phyloP scores from a whole-genome alignment of 2,888 invertebrate genomes.

The Ditylenchus weischeri region DNA sequence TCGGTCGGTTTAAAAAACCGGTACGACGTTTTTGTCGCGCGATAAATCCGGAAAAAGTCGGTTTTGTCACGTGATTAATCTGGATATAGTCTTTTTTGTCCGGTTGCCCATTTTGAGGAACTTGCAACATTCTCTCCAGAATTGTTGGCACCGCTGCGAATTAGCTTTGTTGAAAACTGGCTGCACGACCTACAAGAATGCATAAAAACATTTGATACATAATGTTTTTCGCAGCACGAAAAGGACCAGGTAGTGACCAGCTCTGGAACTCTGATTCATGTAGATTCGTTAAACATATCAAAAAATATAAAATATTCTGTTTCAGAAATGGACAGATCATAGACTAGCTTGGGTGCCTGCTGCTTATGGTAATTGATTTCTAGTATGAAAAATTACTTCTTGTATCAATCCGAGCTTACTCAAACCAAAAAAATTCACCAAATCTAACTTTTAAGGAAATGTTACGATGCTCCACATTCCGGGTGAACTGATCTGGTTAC shows the following conservation, averaged over 20 bases:
- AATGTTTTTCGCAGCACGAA: slow-evolving; percentile 40
- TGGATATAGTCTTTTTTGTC: too few species aligned
- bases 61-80: too few species aligned
- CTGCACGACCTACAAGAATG: too few species aligned
- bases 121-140: too few species aligned
- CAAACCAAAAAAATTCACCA: neutral
- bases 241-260: slow-evolving; percentile 52
- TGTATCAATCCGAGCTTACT: neutral
- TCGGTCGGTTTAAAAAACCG: too few species aligned
- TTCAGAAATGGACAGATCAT: slow-evolving; percentile 42
- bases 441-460: slow-evolving; percentile 41
- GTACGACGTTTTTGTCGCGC: too few species aligned
- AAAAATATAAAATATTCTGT: neutral
- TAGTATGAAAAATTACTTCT: too few species aligned
- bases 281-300: slow-evolving; percentile 22
- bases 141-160: too few species aligned
- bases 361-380: neutral
- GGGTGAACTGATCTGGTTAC: slow-evolving; percentile 34
- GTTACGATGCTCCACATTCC: slow-evolving; percentile 52
- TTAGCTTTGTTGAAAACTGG: too few species aligned
- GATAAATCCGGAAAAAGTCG: too few species aligned
- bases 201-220: too few species aligned
- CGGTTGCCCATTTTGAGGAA: too few species aligned
- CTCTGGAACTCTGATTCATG: slow-evolving; percentile 52
- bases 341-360: slow-evolving; percentile 14